Base-by-base conservation (phyloP, 30 jellyfish, hydroid and myxozoan species). In the Aurelia coerulea region DNA sequence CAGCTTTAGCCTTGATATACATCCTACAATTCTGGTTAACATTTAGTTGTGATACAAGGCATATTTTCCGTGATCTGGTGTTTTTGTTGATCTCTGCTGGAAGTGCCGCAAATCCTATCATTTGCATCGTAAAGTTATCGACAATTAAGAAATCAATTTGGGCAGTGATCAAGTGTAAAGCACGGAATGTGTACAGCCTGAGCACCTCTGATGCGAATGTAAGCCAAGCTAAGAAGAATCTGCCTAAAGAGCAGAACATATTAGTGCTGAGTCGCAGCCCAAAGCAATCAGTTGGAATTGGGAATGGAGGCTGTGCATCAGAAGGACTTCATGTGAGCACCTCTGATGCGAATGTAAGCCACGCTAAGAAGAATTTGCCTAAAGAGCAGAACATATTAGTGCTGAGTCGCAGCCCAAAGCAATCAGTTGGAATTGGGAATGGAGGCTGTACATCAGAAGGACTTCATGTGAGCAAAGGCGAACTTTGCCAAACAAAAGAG, bases 21-120 rank as follows among this genome's bases (percentile, higher is more conserved):
- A 64, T 87, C 31, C 68, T 95, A 50, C 89, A 90, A 78, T 95
- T 95, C 86, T 95, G 99, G 64, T 34, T 87, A 12, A 16, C 85
- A n/a, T 95, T 98, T 83, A 50, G 78, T 19, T 95, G 99, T 68
- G 80, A 84, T 71, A 51, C 68, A 12, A 39, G 97, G 66, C 99
- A 95, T 60, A 85, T 90, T 8, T 51, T 90, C 79, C 91, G 99
- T n/a, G 99, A 95, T 70, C 23, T 87, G 84, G 96, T 73, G 34
- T 78, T 77, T 62, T 68, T 90, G 23, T 81, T 86, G 49, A 84
- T 95, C 37, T 78, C 92, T 39, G 81, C 94, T 10, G 88, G 88
- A 78, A 95, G 99, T 68, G 96, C 97, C 1, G 77, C 95, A 39
- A 90, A 90, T 70, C 98, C 99, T 5, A 52, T 83, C 76, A 89